Conservation (phyloP, 1,140 invertebrate species). For the Dendrolimus kikuchii region DNA sequence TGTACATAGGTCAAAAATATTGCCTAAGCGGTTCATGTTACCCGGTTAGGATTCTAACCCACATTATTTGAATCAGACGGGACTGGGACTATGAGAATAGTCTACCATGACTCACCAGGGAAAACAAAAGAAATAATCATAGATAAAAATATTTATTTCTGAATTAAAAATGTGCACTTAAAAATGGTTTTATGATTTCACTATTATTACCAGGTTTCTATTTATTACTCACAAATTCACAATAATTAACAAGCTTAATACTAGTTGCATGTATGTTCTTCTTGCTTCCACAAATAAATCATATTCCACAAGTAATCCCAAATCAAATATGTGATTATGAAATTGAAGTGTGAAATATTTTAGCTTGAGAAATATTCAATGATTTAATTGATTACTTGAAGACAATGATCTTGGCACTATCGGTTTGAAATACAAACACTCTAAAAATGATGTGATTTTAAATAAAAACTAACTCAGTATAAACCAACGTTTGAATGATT, state of each 20-base stretch:
- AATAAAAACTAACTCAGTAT: conserved; percentile 22
- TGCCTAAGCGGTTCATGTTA: no score
- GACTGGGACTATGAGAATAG: no score
- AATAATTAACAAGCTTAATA: no score
- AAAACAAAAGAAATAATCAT: conserved; percentile 8
- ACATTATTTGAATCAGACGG: no score
- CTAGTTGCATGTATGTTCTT: no score
- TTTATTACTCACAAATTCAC: no score
- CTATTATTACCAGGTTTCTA: no score
- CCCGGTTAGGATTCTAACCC: no score
- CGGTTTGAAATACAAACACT: conserved; percentile 21
- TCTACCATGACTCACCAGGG: neutral
- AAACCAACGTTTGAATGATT: conserved; percentile 27
- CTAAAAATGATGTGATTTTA: conserved; percentile 20
- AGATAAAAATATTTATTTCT: conserved; percentile 23
- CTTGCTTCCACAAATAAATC: no score
- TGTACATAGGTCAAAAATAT: no score
- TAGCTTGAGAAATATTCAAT: conserved; percentile 3
- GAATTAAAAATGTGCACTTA: conserved; percentile 32
- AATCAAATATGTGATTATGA: no score
- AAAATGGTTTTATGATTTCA: conserved; percentile 20
- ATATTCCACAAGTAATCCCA: no score
- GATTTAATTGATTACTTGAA: conserved; percentile 5
- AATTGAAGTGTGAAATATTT: conserved; percentile 1
- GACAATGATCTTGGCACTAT: conserved; percentile 35